Evolutionary conservation across 1,140 invertebrate species (phyloP).

Genomic region (Caenorhabditis briggsae): DNA sequence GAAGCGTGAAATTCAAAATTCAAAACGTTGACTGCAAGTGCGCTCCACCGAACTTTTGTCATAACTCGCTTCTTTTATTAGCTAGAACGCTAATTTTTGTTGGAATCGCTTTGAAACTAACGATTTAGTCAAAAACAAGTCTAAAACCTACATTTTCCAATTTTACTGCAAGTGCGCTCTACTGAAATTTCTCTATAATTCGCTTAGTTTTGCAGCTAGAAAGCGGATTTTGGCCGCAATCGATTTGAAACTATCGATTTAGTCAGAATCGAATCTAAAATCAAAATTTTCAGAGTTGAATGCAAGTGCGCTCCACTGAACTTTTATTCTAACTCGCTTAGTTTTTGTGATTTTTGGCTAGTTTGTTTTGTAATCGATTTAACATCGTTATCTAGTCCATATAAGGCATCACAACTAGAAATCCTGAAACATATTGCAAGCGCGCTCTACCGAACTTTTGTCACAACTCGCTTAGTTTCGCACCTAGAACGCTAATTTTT

Average conservation of each 20-base stretch:
- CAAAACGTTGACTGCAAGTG: neutral
- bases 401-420: neutral
- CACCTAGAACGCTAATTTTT: neutral
- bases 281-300: too few relatives aligned
- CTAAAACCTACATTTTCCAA: neutral
- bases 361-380: too few relatives aligned
- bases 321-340: neutral
- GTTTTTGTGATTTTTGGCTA: neutral
- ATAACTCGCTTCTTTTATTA: neutral
- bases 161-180: neutral
- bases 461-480: neutral
- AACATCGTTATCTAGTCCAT: too few relatives aligned
- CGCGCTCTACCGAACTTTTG: neutral
- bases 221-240: too few relatives aligned
- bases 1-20: neutral
- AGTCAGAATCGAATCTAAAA: too few relatives aligned
- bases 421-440: neutral
- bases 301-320: too few relatives aligned
- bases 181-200: neutral
- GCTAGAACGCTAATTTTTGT: neutral
- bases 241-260: too few relatives aligned
- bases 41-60: constrained; percentile 2
- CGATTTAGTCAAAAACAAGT: too few relatives aligned
- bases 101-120: too few relatives aligned
- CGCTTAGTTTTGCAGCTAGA: too few relatives aligned